Base-by-base conservation (phyloP, 1,140 invertebrate species). In the Artemia franciscana region DNA sequence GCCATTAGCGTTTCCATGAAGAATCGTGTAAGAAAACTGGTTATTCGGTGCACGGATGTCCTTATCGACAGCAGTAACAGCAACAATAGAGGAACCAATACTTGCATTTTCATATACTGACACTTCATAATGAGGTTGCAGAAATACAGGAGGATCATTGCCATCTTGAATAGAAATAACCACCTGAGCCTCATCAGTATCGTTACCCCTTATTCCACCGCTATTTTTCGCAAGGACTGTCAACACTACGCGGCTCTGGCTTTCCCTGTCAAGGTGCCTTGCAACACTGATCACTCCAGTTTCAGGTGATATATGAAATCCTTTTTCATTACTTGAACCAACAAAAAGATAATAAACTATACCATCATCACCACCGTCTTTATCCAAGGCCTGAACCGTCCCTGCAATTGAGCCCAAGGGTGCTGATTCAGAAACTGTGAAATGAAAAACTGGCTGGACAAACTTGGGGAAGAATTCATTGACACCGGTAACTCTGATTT, bases 401-500 rank as follows among this genome's bases (percentile, higher is more conserved):
- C 91, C 91, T 24, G 97, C 83, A 23, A 81, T 81, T 4, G 85
- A 87, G 5, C 90, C 91, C 9, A 92, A 80, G 62, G 84, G 80
- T 0, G 89, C 86, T 25, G 89, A 90, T 74, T 97, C 93, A 7
- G 88, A 92, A 5, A 96, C 88, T 68, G 88, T 85, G 73, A 96
- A 91, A 67, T 89, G 84, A 70, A 96, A 97, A 0, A 88, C 84
- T 0, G 88, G 83, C 72, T 93, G 85, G 57, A 88, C 77, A 71
- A 98, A 98, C 67, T 83, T 82, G 0, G 93, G 93, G 73, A 83
- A 89, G 69, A 80, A 95, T 73, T 97, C 92, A 72, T 96, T 96
- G 0, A 88, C 82, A 0, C 91, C 89, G 0, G 83, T 85, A 5
- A 97, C 81, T 67, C 87, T 80, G 2, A 96, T 80, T 1, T 78